These are phyloP conservation scores for Eupithecia vulgata DNA, from an alignment of 2,888 invertebrate species.

Conservation along the genomic window DNA sequence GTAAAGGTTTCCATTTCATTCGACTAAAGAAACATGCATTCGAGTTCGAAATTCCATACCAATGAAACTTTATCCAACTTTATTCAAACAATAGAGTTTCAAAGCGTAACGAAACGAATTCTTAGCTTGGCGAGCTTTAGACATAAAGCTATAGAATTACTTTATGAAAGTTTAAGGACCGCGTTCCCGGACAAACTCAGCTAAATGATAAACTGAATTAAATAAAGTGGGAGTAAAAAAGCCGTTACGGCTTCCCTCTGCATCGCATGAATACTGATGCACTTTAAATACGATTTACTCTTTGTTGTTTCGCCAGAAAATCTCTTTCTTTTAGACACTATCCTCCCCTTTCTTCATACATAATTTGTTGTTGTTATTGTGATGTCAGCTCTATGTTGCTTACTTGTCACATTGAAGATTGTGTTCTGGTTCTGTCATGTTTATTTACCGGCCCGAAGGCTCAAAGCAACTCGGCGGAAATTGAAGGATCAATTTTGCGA, in stretches of 20 bases:
- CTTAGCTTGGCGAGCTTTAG: slow-evolving; percentile 28
- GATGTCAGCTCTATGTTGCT: slow-evolving; percentile 60
- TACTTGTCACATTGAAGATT: slow-evolving; percentile 54
- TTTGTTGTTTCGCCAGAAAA: slow-evolving; percentile 59
- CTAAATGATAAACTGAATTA: slow-evolving; percentile 35
- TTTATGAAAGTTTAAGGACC: slow-evolving; percentile 35
- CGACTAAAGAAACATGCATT: slow-evolving; percentile 21
- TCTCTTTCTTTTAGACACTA: slow-evolving; percentile 55
- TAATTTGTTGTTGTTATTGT: slow-evolving; percentile 66
- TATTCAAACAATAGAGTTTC: slow-evolving; percentile 36
- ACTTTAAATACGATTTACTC: slow-evolving; percentile 56
- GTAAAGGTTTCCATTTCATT: slow-evolving; percentile 15
- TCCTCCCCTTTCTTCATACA: slow-evolving; percentile 58
- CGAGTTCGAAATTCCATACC: slow-evolving; percentile 21
- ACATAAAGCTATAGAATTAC: slow-evolving; percentile 34
- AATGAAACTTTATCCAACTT: slow-evolving; percentile 32
- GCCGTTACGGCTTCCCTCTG: slow-evolving; percentile 26
- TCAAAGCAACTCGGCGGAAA: slow-evolving; percentile 30
- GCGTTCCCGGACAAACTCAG: slow-evolving; percentile 28
- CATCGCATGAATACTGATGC: slow-evolving; percentile 38
- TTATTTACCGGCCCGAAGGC: slow-evolving; percentile 50
- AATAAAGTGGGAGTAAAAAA: slow-evolving; percentile 36
- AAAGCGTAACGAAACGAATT: slow-evolving; percentile 37
- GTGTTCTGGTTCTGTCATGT: slow-evolving; percentile 55
- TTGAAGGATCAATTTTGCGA: slow-evolving; percentile 33